Conservation (phyloP, 2,888 invertebrate species). For the Alcis repandata region DNA sequence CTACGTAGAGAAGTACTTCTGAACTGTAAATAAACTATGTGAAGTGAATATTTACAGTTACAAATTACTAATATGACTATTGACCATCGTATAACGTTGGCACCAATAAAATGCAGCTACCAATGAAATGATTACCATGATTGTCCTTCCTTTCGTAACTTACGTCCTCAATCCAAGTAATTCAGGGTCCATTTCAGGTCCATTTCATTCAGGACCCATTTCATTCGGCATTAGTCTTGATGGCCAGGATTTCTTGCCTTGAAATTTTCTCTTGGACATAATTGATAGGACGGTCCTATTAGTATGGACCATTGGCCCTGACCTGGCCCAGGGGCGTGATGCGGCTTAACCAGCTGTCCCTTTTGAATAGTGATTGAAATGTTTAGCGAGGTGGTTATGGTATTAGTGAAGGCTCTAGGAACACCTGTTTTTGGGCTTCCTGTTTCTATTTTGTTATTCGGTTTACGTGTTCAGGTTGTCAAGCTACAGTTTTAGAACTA, state of each 20-base stretch:
- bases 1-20: too few relatives aligned
- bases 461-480: not conserved
- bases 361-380: slow-evolving; percentile 40
- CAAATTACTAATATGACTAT: too few relatives aligned
- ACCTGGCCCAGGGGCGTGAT: slow-evolving; percentile 26
- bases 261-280: slow-evolving; percentile 82
- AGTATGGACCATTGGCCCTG: slow-evolving; percentile 71
- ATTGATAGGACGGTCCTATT: slow-evolving; percentile 79
- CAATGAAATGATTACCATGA: too few relatives aligned
- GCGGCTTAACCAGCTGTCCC: slow-evolving; percentile 34
- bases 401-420: slow-evolving; percentile 23
- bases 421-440: slow-evolving; percentile 21
- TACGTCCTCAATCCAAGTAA: slow-evolving; percentile 57
- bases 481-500: too few relatives aligned
- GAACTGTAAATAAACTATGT: too few relatives aligned
- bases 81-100: too few relatives aligned
- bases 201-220: slow-evolving; percentile 85
- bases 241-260: slow-evolving; percentile 82
- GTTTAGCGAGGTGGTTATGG: slow-evolving; percentile 25
- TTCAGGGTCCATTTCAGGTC: slow-evolving; percentile 72
- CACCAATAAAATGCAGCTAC: not conserved
- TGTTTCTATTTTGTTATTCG: not conserved
- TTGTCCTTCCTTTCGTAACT: slow-evolving; percentile 45
- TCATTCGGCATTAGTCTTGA: slow-evolving; percentile 83
- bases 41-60: too few relatives aligned